Base-by-base conservation (phyloP, 2,113 vertebrate species). In the Mesitornis unicolor region DNA sequence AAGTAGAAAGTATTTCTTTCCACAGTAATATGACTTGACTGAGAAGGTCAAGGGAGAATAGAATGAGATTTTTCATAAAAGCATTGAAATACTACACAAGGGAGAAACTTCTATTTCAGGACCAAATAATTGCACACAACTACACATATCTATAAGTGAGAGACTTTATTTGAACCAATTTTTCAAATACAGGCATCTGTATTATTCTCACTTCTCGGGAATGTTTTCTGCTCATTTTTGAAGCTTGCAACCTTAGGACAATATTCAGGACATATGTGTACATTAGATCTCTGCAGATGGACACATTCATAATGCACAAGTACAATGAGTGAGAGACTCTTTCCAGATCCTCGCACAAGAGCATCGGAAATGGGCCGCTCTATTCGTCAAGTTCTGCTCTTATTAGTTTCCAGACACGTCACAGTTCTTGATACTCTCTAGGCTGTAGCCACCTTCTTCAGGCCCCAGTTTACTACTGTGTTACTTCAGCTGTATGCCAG, bases 231-330 rank as follows among this genome's bases (percentile, higher is more conserved):
- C 92, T 97, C 93, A 93, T 96, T 97, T 97, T 95, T 91, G 85
- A 96, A 96, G 95, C 95, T 96, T 97, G 94, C 96, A 96, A 96
- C 94, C 95, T 97, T 96, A 97, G 94, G 93, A 96, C 95, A 97
- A 94, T 96, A 96, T 93, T 94, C 96, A 96, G 96, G 95, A 97
- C 93, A 95, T 96, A 93, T 96, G 96, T 96, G 95, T 96, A 96
- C 96, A 95, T 96, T 97, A 95, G 96, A 96, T 96, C 95, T 93
- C 93, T 96, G 96, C 94, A 96, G 96, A 97, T 96, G 96, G 96
- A 97, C 93, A 96, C 95, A 96, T 95, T 96, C 96, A 96, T 97
- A 96, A 95, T 94, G 93, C 96, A 97, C 96, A 94, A 96, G 92
- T 95, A 96, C 93, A 97, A 97, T 95, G 93, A 96, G 95, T 97